Percentiles rank a stretch among this genome's conserved stretches.
Evolutionary conservation across 2,113 vertebrate species (phyloP).

Genomic region (Cyanistes caeruleus): DNA sequence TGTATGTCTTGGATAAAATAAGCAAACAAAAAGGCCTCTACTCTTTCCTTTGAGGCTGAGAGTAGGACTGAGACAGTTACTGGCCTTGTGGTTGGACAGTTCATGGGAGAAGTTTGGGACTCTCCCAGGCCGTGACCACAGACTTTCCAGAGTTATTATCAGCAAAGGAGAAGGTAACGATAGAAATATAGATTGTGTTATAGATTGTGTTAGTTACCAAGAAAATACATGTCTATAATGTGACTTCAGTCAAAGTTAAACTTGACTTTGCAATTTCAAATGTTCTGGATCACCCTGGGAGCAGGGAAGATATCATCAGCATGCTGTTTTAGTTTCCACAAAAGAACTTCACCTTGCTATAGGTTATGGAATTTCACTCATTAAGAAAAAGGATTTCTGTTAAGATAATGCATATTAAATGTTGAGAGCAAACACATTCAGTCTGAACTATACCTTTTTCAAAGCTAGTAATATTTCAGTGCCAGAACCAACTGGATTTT

Average conservation of each 20-base stretch:
- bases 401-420: neutral
- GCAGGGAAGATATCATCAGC: neutral
- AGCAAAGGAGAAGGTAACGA: neutral
- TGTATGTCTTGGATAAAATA: slow-evolving; percentile 37
- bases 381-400: neutral
- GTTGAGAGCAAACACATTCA: neutral
- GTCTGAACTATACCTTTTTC: neutral
- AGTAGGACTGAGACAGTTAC: neutral
- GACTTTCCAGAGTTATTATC: neutral
- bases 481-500: neutral
- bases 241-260: neutral
- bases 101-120: neutral
- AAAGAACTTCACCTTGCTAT: neutral
- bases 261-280: neutral
- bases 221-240: neutral
- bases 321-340: neutral
- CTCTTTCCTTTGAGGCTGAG: neutral
- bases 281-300: neutral
- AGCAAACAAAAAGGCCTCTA: neutral
- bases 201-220: neutral
- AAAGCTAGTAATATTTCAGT: neutral
- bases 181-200: neutral
- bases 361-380: neutral
- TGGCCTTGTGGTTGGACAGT: neutral
- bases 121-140: neutral